Conservation (phyloP, 2,797 vertebrate species). For the Sebastes wilsoni region DNA sequence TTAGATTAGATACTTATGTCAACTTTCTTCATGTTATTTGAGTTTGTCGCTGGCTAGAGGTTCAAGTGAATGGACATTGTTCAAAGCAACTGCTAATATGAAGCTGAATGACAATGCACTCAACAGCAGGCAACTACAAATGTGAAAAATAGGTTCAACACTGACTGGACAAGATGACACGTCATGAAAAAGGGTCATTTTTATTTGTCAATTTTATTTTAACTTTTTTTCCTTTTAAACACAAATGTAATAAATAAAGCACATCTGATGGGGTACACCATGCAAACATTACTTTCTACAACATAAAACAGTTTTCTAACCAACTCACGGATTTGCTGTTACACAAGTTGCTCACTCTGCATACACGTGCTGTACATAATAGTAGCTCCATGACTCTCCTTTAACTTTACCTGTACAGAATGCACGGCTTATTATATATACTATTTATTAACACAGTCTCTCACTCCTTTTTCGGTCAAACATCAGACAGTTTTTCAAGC, state of each 20-base stretch:
- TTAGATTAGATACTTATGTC: neutral
- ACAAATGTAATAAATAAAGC: slow-evolving; percentile 91
- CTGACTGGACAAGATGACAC: neutral
- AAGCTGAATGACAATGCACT: neutral
- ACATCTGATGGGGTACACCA: slow-evolving; percentile 82
- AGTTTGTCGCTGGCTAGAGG: neutral
- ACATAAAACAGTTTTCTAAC: slow-evolving; percentile 68
- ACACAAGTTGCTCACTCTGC: slow-evolving; percentile 46
- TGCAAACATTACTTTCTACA: slow-evolving; percentile 84
- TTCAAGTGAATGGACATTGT: neutral
- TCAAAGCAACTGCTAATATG: neutral
- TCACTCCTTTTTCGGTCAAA: neutral
- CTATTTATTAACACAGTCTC: neutral
- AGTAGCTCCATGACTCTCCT: slow-evolving; percentile 38
- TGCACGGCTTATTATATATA: slow-evolving; percentile 29
- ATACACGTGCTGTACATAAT: slow-evolving; percentile 53
- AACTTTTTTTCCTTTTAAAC: slow-evolving; percentile 65
- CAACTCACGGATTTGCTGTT: slow-evolving; percentile 40
- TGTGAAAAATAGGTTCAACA: neutral
- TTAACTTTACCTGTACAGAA: slow-evolving; percentile 62
- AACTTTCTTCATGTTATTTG: neutral
- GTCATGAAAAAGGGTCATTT: slow-evolving; percentile 33
- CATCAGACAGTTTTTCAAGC: slow-evolving; percentile 7
- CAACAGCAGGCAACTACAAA: neutral
- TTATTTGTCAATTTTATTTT: slow-evolving; percentile 71